Evolutionary conservation across 2,797 vertebrate genomes (phyloP).

Genomic region (Anisognathus igniventris): DNA sequence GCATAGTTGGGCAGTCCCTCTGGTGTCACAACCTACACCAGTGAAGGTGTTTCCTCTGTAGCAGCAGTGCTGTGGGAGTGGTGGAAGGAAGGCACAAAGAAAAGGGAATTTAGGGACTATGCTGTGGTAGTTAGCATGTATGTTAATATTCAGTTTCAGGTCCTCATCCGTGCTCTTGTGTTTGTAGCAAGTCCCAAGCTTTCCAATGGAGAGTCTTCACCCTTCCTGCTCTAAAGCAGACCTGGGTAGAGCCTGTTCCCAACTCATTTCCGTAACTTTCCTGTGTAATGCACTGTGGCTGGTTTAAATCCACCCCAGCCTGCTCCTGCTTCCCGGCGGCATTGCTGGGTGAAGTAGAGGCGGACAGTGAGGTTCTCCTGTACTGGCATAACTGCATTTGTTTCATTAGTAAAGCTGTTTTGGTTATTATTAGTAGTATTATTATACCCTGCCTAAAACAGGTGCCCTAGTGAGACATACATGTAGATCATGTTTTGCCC

Average conservation of each 20-base stretch:
- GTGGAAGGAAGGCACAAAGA: neutral
- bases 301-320: neutral
- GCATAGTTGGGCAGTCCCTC: neutral
- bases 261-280: slow-evolving; percentile 15
- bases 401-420: neutral
- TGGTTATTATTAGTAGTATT: neutral
- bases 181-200: neutral
- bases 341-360: neutral
- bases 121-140: accelerated
- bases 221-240: neutral
- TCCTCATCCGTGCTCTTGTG: neutral
- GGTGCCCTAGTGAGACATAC: neutral
- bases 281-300: neutral
- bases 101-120: neutral
- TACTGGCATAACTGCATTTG: neutral
- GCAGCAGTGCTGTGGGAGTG: neutral
- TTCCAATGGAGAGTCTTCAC: neutral
- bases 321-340: neutral
- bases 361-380: neutral
- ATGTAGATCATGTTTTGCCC: neutral
- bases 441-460: neutral
- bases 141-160: neutral
- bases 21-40: neutral
- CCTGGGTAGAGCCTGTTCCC: neutral
- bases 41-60: neutral